Evolutionary conservation across 1,140 invertebrate species (phyloP).

Genomic region (Drosophila bocki): DNA sequence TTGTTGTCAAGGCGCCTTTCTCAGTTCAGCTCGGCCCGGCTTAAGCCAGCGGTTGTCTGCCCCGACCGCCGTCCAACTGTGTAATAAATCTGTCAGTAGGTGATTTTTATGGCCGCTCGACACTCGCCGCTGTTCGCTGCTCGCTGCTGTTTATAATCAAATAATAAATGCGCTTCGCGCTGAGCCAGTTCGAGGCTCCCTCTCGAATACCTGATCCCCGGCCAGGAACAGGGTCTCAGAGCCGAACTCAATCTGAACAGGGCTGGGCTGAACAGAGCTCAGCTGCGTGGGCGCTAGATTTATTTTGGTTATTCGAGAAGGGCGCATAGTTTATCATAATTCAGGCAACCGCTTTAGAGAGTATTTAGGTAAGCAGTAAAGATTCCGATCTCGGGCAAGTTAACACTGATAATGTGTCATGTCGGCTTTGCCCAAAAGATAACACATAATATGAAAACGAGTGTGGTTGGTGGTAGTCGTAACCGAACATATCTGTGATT

Average conservation of each 20-base stretch:
- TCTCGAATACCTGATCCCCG: conserved; percentile 19
- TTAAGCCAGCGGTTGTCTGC: conserved; percentile 51
- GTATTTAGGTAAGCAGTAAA: conserved; percentile 71
- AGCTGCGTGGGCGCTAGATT: conserved; percentile 67
- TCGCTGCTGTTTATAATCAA: conserved; percentile 80
- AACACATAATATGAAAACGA: neutral
- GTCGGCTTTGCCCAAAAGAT: neutral
- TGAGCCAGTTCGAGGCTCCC: conserved; percentile 35
- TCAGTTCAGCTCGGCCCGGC: conserved; percentile 10
- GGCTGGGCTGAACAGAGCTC: conserved; percentile 21
- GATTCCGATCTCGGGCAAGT: conserved; percentile 26
- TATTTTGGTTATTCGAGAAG: conserved; percentile 65
- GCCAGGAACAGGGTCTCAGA: conserved; percentile 13
- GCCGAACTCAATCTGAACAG: conserved; percentile 4
- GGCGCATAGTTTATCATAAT: conserved; percentile 75
- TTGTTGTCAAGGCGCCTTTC: conserved; percentile 75
- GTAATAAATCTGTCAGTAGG: conserved; percentile 84
- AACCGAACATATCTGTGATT: no score
- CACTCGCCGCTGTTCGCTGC: conserved; percentile 59
- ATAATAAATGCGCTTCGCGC: conserved; percentile 78
- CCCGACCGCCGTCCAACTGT: conserved; percentile 51
- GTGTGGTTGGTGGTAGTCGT: neutral
- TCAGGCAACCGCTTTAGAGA: conserved; percentile 69
- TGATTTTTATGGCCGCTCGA: conserved; percentile 83
- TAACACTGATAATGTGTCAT: neutral